phyloP scores from a whole-genome alignment of 1,140 invertebrate genomes.

The Drosophila melanica region DNA sequence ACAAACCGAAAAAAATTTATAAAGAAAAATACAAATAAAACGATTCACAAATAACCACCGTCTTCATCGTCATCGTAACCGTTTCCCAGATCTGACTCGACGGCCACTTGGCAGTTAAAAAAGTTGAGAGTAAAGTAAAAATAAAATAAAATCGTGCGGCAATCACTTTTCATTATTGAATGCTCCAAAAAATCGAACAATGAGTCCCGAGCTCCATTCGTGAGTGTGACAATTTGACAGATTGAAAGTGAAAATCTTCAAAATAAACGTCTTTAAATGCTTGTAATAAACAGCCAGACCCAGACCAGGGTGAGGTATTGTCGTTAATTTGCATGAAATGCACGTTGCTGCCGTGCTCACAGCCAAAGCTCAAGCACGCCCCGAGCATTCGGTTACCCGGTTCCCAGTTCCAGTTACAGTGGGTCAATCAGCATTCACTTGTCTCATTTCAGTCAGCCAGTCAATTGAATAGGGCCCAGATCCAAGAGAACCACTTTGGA shows the following conservation, averaged over 20 bases:
- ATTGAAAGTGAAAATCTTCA: conserved; percentile 75
- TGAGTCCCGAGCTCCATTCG: conserved; percentile 36
- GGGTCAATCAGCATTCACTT: conserved; percentile 80
- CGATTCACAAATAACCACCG: conserved; percentile 14
- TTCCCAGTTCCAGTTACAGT: conserved; percentile 43
- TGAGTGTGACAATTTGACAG: conserved; percentile 77
- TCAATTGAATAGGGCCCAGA: conserved; percentile 39
- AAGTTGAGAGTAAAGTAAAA: conserved; percentile 15
- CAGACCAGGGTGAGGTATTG: conserved; percentile 19
- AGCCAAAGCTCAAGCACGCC: conserved; percentile 54
- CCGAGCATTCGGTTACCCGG: conserved; percentile 32
- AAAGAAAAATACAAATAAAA: conserved; percentile 16
- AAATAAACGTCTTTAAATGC: conserved; percentile 70
- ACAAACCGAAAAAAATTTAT: conserved; percentile 8
- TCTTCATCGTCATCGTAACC: conserved; percentile 33
- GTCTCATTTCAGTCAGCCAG: conserved; percentile 56
- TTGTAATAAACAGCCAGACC: conserved; percentile 30
- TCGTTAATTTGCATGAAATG: conserved; percentile 80
- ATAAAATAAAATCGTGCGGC: conserved; percentile 63
- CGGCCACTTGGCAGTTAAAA: conserved; percentile 36
- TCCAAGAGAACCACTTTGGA: conserved; percentile 11
- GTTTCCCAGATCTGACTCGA: conserved; percentile 37
- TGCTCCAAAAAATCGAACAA: conserved; percentile 45
- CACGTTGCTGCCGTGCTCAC: conserved; percentile 52
- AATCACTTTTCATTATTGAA: conserved; percentile 73